These are phyloP conservation scores for Megatriorchis doriae DNA, from an alignment of 2,113 vertebrate genomes.

Conservation along the genomic window DNA sequence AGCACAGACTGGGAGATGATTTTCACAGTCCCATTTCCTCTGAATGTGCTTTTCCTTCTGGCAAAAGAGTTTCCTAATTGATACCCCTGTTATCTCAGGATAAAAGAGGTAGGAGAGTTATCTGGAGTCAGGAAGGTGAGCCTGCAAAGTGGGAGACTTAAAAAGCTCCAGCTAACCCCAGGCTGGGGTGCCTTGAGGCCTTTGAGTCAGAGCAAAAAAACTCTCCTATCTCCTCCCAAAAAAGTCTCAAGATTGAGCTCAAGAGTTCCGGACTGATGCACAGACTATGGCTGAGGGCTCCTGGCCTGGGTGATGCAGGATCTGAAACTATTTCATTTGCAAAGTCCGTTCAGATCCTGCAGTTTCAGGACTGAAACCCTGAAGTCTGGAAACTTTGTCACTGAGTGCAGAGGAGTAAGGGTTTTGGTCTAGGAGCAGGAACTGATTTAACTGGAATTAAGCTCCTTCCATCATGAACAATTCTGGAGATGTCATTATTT, in stretches of 20 bases:
- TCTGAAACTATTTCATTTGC: background rate
- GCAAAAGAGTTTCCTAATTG: background rate
- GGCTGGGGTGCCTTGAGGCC: background rate
- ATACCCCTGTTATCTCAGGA: background rate
- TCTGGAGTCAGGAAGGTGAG: background rate
- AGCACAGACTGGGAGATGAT: background rate
- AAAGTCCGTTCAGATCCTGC: background rate
- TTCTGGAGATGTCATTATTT: background rate
- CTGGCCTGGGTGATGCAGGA: background rate
- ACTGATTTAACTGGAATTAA: background rate
- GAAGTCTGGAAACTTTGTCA: background rate
- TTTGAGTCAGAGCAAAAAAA: background rate
- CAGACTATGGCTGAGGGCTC: background rate
- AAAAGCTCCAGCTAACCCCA: background rate
- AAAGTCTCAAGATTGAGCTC: background rate
- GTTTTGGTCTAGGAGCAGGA: background rate
- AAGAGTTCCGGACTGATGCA: background rate
- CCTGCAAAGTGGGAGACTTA: background rate
- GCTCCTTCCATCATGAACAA: background rate
- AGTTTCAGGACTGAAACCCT: background rate
- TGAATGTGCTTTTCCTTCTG: background rate
- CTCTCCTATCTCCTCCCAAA: background rate
- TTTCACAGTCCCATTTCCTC: background rate
- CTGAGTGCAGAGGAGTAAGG: accelerated
- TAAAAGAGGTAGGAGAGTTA: background rate